Base-by-base conservation (phyloP, 30 jellyfish, hydroid and myxozoan genomes). In the Turritopsis rubra region DNA sequence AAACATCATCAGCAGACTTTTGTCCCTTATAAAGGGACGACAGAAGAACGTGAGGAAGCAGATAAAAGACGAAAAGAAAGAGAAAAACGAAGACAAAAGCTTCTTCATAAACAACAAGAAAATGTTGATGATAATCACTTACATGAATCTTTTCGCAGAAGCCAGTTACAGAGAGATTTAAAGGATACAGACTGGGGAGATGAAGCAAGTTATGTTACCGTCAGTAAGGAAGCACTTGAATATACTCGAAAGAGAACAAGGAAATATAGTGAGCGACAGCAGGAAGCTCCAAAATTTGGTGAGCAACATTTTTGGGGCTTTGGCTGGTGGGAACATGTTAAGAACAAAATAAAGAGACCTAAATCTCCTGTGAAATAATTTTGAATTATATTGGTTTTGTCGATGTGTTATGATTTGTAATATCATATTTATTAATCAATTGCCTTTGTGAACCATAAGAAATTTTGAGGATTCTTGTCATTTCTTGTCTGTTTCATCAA, bases 261-360 rank as follows among this genome's bases (percentile, higher is more conserved):
- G n/a, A n/a, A n/a, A 28, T 81, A 80, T 28, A 25, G 29, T 20
- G 81, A 88, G 28, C n/a, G n/a, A n/a, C n/a, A n/a, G n/a, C n/a
- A n/a, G n/a, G n/a, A n/a, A n/a, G n/a, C n/a, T n/a, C n/a, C n/a
- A n/a, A 23, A 60, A 29, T 85, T 90, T 26, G 89, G 86, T 29
- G 97, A 85, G 28, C 73, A 82, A 76, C 97, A 90, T 75, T 90
- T 90, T 70, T 90, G 97, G 97, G 97, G 97, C 5, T 90, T 90
- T 86, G 97, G 97, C 24, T 90, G 97, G 97, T 90, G 97, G 97
- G 86, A 85, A 65, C 84, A 86, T 76, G 91, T 91, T 18, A 77
- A 79, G 26, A 90, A 90, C 54, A 82, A 91, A 81, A 26, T 85
- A 13, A 85, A 68, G 21, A 41, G 76, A 68, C 77, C 77, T 0